These are phyloP conservation scores for Callyntrura guangdongensis DNA, from an alignment of 2,888 invertebrate species.

Conservation along the genomic window DNA sequence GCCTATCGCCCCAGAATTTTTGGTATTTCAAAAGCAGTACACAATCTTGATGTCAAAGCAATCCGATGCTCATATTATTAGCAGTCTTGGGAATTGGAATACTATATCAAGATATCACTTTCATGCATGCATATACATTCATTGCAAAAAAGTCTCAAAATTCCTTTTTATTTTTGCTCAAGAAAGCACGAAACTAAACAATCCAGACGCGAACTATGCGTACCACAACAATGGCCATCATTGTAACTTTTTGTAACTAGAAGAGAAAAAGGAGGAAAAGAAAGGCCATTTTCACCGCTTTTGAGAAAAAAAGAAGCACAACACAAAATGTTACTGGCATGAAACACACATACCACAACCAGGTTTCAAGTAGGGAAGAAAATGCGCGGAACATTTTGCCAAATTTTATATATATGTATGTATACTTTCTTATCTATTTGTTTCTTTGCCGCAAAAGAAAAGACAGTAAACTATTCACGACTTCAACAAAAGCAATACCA, in stretches of 20 bases:
- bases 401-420: constrained; percentile 7
- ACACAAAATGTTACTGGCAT: neutral
- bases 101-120: neutral
- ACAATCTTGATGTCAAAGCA: no score
- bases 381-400: neutral
- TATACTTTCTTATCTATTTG: neutral
- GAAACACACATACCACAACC: no score
- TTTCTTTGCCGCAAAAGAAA: constrained; percentile 10
- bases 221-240: constrained; percentile 8
- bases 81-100: neutral
- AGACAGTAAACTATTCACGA: constrained; percentile 25
- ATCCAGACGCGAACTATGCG: neutral
- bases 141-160: neutral
- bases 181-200: neutral
- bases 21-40: no score
- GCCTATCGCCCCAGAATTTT: no score
- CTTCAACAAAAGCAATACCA: neutral
- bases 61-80: neutral
- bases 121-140: neutral
- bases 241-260: constrained; percentile 7
- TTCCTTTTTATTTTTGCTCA: no score
- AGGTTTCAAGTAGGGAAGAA: no score
- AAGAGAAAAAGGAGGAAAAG: constrained; percentile 7
- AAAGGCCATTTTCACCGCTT: constrained; percentile 7
- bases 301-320: neutral